Evolutionary conservation across 2,113 vertebrate species (phyloP), one percentile per base, ranked within the genome.

Genomic region (Dascyllus trimaculatus): DNA sequence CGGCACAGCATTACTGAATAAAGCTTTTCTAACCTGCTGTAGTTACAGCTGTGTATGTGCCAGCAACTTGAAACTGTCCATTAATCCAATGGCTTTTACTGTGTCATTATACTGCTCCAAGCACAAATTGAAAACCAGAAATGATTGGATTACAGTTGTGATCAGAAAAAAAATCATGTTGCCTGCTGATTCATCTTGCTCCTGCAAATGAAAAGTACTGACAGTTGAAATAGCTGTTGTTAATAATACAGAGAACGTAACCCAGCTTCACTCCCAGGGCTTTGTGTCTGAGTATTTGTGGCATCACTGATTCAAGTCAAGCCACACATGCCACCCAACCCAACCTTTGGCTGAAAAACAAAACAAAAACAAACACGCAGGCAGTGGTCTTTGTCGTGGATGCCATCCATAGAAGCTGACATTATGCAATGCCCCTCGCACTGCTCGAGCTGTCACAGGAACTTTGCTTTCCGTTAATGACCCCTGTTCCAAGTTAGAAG

Each of bases 1-100:
- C 57, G 59, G 24, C 57, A 17, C 70, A 77, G 43, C 68, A 75
- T 35, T 21, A 60, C 22, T 68, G 66, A 63, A 77, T 65, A 19
- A 46, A 52, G 56, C 56, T 45, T n/a, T 3, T 66, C 22, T 32
- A 3, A 46, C 40, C 40, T 35, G 17, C 22, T 43, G 45, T 17
- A 26, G 38, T 75, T 57, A 13, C 10, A 38, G 57, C 22, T 51
- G 32, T 22, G 14, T 11, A 66, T 38, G 40, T 46, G 17, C 68
- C 45, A 35, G 25, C 21, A 60, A 29, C 45, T 67, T 64, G 35
- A 86, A 76, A 59, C 32, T 65, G 53, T 61, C 32, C 35, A 71
- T 71, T 48, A 66, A 65, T 70, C 35, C 51, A 43, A 14, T 10
- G 64, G 51, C 32, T 5, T 71, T 29, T 24, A 63, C 40, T 52